Conservation (phyloP, 2,888 invertebrate species). For the Eilema sororculum region DNA sequence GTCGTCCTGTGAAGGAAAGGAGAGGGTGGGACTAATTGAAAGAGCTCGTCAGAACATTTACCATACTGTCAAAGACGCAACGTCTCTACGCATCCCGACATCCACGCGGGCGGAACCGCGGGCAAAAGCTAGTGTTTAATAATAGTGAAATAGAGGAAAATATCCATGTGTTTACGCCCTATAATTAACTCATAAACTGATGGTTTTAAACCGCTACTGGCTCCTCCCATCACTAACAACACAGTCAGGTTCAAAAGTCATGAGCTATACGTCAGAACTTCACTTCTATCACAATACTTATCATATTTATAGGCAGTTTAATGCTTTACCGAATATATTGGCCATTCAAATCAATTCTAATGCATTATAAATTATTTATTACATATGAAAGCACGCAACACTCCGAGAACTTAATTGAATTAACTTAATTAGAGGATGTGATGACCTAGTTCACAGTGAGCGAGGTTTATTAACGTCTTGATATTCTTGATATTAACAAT, state of each 20-base stretch:
- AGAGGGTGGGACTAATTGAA: too few relatives aligned
- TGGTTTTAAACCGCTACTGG: neutral
- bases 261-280: conserved; percentile 52
- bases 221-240: neutral
- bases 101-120: too few relatives aligned
- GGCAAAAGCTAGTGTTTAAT: too few relatives aligned
- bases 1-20: too few relatives aligned
- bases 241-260: conserved; percentile 50
- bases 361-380: conserved; percentile 46
- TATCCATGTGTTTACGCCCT: too few relatives aligned
- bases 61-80: too few relatives aligned
- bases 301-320: conserved; percentile 63
- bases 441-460: neutral
- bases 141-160: too few relatives aligned
- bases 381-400: conserved; percentile 22
- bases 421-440: neutral
- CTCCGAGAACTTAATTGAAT: conserved; percentile 29
- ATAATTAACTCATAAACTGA: neutral
- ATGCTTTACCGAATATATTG: conserved; percentile 61
- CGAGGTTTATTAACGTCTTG: neutral
- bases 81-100: too few relatives aligned
- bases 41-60: too few relatives aligned
- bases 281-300: conserved; percentile 71
- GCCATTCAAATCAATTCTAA: conserved; percentile 59
- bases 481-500: neutral